A percentile compares a stretch with the other conserved stretches of the same genome.
phyloP scores from a whole-genome alignment of 1,140 invertebrate species.

The Asobara japonica region DNA sequence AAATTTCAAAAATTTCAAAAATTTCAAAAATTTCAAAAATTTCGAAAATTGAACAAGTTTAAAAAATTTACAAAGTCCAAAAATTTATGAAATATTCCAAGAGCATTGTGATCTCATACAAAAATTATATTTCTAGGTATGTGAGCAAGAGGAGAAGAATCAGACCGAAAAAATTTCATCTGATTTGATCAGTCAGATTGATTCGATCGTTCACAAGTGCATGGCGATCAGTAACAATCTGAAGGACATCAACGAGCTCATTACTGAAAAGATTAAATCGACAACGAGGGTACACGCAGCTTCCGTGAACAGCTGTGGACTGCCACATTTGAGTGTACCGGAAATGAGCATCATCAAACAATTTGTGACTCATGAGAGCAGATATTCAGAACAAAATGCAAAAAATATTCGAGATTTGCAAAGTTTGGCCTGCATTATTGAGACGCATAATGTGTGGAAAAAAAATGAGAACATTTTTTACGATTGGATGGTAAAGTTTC shows the following conservation, averaged over 20 bases:
- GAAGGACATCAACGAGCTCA: slow-evolving; percentile 53
- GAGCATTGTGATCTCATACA: too few species aligned
- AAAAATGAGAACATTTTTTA: slow-evolving; percentile 51
- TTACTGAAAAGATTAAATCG: slow-evolving; percentile 48
- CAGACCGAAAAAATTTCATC: neutral
- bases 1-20: too few species aligned
- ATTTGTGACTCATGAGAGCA: slow-evolving; percentile 26
- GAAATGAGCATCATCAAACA: slow-evolving; percentile 53
- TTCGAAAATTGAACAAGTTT: too few species aligned
- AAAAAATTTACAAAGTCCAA: too few species aligned
- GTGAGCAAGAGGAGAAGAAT: slow-evolving; percentile 15
- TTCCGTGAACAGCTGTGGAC: slow-evolving; percentile 42
- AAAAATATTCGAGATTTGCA: slow-evolving; percentile 42
- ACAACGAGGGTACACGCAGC: slow-evolving; percentile 47
- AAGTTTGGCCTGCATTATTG: slow-evolving; percentile 38
- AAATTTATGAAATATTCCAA: too few species aligned
- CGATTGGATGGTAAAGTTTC: slow-evolving; percentile 54
- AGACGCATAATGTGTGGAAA: slow-evolving; percentile 47
- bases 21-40: too few species aligned
- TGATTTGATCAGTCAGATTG: slow-evolving; percentile 29
- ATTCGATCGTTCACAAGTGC: slow-evolving; percentile 45
- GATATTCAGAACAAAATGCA: slow-evolving; percentile 21
- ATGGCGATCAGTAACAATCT: slow-evolving; percentile 55
- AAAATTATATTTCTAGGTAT: too few species aligned
- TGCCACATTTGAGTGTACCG: slow-evolving; percentile 51